Conservation (phyloP, 2,888 invertebrate genomes). For the Diadromus collaris region DNA sequence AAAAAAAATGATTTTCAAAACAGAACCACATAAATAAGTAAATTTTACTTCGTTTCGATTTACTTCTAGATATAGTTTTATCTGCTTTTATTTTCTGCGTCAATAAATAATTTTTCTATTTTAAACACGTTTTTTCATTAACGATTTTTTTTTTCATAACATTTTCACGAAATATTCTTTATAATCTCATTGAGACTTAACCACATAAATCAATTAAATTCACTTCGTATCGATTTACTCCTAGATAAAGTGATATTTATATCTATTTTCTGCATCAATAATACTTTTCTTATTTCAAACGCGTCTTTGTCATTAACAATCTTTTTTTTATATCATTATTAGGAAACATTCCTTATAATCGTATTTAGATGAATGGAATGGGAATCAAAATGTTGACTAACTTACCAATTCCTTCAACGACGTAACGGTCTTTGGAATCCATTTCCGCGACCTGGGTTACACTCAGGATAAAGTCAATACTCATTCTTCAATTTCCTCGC, state of each 20-base stretch:
- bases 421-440: slow-evolving; percentile 77
- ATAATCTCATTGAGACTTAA: no score
- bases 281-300: neutral
- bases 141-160: neutral
- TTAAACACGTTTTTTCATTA: no score
- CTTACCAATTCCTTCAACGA: slow-evolving; percentile 75
- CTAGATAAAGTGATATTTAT: neutral
- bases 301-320: neutral
- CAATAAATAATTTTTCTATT: neutral
- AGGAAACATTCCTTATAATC: neutral
- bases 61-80: neutral
- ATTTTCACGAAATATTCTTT: no score
- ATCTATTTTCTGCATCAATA: neutral
- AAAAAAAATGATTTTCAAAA: neutral
- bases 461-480: slow-evolving; percentile 69
- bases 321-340: neutral
- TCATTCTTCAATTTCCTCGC: slow-evolving; percentile 66
- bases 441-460: slow-evolving; percentile 74
- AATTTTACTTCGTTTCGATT: no score
- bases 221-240: neutral
- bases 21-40: neutral
- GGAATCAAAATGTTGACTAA: slow-evolving; percentile 8
- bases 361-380: neutral
- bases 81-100: neutral
- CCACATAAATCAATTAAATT: neutral